Conservation (phyloP, 2,113 vertebrate species). For the Aspiorhynchus laticeps region DNA sequence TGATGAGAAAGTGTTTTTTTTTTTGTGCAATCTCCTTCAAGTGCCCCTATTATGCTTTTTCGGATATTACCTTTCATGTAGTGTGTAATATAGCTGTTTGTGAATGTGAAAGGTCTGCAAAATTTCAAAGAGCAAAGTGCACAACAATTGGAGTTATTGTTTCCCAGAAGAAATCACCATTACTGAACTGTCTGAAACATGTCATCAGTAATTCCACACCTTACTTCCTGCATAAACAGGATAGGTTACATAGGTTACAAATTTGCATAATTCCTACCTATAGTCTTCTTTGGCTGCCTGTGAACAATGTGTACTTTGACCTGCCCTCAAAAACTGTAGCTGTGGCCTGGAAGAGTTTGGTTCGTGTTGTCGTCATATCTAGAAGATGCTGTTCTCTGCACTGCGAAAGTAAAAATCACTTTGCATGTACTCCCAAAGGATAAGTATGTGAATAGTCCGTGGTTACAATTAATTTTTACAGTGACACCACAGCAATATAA, state of each 20-base stretch:
- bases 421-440: background rate
- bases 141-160: background rate
- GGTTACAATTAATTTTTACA: background rate
- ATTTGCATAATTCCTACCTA: background rate
- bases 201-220: background rate
- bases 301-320: background rate
- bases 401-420: background rate
- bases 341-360: background rate
- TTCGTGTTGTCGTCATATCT: background rate
- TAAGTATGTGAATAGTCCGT: background rate
- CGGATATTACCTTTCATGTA: background rate
- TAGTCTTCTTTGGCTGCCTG: background rate
- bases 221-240: background rate
- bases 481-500: background rate
- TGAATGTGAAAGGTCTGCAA: background rate
- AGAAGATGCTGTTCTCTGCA: background rate
- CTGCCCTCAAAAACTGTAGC: background rate
- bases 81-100: background rate
- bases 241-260: background rate
- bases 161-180: background rate
- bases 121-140: background rate
- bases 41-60: background rate
- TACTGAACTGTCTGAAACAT: background rate
- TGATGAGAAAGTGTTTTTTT: background rate
- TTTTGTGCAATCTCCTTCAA: background rate